phyloP scores from a whole-genome alignment of 2,888 invertebrate genomes.

The Gerosis bhagava region DNA sequence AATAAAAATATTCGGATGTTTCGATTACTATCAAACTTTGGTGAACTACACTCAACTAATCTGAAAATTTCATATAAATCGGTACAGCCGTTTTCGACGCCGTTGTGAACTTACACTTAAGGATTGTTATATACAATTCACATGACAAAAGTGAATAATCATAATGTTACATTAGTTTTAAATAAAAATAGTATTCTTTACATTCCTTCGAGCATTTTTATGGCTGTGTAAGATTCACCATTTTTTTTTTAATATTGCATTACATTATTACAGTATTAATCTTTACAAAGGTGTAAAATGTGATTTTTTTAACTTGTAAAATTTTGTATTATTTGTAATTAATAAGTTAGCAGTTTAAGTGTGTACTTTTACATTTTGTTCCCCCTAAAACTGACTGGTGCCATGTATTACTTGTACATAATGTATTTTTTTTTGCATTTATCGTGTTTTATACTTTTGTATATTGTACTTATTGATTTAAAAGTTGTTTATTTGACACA shows the following conservation, averaged over 20 bases:
- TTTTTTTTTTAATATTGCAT: conserved; percentile 30
- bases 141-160: too few species aligned
- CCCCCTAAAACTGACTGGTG: conserved; percentile 38
- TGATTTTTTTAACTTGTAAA: conserved; percentile 24
- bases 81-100: too few species aligned
- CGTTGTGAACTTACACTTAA: too few species aligned
- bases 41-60: too few species aligned
- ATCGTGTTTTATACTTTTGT: conserved; percentile 8
- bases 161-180: too few species aligned
- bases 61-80: too few species aligned
- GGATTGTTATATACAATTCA: too few species aligned
- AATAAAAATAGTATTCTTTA: too few species aligned
- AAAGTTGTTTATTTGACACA: too few species aligned
- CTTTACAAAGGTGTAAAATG: conserved; percentile 37
- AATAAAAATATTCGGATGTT: too few species aligned
- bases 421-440: conserved; percentile 12
- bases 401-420: conserved; percentile 45
- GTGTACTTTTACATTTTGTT: conserved; percentile 16
- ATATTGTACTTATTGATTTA: conserved; percentile 12
- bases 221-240: conserved; percentile 51
- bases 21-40: too few species aligned
- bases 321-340: conserved; percentile 13
- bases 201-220: conserved; percentile 46
- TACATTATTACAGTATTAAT: conserved; percentile 53
- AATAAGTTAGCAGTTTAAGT: background rate